Conservation (phyloP, 2,888 invertebrate species). For the Eilema depressum region DNA sequence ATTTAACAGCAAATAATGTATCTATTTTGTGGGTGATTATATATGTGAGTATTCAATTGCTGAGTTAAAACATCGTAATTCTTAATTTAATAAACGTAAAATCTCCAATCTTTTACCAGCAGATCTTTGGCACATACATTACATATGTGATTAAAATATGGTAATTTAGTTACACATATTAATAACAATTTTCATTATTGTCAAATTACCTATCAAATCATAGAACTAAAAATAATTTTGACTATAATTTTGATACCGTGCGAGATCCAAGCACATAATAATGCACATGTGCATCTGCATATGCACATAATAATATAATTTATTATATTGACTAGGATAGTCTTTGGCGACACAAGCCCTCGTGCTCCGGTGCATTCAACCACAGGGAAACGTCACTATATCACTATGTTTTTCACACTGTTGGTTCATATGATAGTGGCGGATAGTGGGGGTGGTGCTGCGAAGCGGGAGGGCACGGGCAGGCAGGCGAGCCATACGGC, state of each 20-base stretch:
- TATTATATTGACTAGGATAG: slow-evolving; percentile 51
- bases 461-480: slow-evolving; percentile 68
- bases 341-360: slow-evolving; percentile 47
- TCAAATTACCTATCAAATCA: slow-evolving; percentile 52
- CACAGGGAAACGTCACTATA: slow-evolving; percentile 18
- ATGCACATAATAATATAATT: slow-evolving; percentile 35
- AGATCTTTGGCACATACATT: slow-evolving; percentile 59
- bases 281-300: slow-evolving; percentile 25
- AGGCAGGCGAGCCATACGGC: slow-evolving; percentile 79
- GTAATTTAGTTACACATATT: slow-evolving; percentile 37
- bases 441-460: slow-evolving; percentile 61
- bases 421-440: slow-evolving; percentile 58
- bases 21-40: slow-evolving; percentile 22
- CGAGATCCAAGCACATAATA: slow-evolving; percentile 37
- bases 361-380: slow-evolving; percentile 27
- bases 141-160: slow-evolving; percentile 25
- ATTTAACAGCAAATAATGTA: slow-evolving; percentile 33
- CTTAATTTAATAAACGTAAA: slow-evolving; percentile 27
- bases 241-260: slow-evolving; percentile 35
- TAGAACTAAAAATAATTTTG: slow-evolving; percentile 32
- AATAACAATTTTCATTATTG: slow-evolving; percentile 56
- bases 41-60: slow-evolving; percentile 44
- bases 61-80: slow-evolving; percentile 33
- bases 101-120: slow-evolving; percentile 22
- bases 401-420: slow-evolving; percentile 15